Evolutionary conservation across 1,140 invertebrate genomes (phyloP).

Genomic region (Eriosoma lanigerum): DNA sequence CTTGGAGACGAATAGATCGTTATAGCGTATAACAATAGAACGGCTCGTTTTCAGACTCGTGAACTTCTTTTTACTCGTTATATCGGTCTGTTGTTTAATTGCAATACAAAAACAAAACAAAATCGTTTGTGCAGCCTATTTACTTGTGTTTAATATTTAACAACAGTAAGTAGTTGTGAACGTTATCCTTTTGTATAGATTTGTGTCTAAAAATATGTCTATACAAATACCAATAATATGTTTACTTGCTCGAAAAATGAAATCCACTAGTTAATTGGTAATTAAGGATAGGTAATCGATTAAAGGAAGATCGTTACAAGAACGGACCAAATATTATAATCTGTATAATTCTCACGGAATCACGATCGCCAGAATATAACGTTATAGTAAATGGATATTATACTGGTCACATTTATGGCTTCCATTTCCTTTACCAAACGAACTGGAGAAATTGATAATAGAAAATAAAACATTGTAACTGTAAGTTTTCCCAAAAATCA

Average conservation of each 20-base stretch:
- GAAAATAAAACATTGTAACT: too few relatives aligned
- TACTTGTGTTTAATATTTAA: too few relatives aligned
- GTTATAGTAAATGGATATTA: constrained; percentile 10
- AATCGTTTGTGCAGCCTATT: not conserved
- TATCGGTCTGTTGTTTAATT: not conserved
- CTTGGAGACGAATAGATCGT: not conserved
- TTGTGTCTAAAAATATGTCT: not conserved
- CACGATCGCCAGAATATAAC: not conserved
- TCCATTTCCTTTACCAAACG: not conserved
- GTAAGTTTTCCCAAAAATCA: too few relatives aligned
- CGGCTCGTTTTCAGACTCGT: not conserved
- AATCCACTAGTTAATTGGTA: too few relatives aligned
- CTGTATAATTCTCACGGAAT: constrained; percentile 9
- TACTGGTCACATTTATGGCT: not conserved
- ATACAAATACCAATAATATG: too few relatives aligned
- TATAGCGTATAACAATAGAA: not conserved
- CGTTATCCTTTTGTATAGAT: not conserved
- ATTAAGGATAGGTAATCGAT: too few relatives aligned
- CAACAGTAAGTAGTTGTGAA: not conserved
- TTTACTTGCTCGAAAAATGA: too few relatives aligned
- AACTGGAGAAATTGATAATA: not conserved
- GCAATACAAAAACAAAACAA: not conserved
- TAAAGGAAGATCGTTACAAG: too few relatives aligned
- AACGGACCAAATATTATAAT: not conserved
- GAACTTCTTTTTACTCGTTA: constrained; percentile 5